A percentile compares a stretch with the other conserved stretches of the same genome.
phyloP scores from a whole-genome alignment of 2,797 vertebrate genomes.

The Hypotaenidia philippensis region DNA sequence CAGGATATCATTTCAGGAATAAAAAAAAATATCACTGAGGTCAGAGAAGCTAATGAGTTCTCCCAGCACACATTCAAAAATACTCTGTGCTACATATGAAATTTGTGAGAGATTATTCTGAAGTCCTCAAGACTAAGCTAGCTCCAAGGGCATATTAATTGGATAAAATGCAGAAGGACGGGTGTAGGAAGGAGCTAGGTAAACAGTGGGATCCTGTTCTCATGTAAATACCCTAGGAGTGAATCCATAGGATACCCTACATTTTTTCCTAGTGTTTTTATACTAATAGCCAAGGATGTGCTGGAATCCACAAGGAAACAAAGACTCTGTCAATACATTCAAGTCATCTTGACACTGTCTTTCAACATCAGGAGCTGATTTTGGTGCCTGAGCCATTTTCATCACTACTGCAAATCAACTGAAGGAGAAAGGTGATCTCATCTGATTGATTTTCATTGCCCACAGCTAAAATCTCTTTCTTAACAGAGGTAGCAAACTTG shows the following conservation, averaged over 20 bases:
- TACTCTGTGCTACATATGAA: not conserved
- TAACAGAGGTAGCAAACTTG: conserved; percentile 33
- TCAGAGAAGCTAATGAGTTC: not conserved
- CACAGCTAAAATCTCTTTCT: conserved; percentile 53
- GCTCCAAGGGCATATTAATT: not conserved
- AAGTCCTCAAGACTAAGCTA: not conserved
- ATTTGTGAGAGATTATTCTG: not conserved
- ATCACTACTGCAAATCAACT: conserved; percentile 41
- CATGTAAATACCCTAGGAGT: not conserved
- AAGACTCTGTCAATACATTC: conserved; percentile 28
- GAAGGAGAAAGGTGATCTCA: conserved; percentile 47
- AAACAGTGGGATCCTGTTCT: not conserved
- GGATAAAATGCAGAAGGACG: not conserved
- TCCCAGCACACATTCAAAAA: not conserved
- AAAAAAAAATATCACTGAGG: not conserved
- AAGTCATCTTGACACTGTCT: not conserved
- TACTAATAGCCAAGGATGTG: not conserved
- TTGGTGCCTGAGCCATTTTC: conserved; percentile 38
- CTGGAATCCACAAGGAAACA: conserved; percentile 38
- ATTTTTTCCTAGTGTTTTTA: not conserved
- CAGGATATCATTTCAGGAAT: not conserved
- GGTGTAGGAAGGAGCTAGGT: not conserved
- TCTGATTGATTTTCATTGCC: conserved; percentile 70
- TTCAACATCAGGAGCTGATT: conserved; percentile 35
- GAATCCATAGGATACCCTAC: not conserved